Conservation (phyloP, 2,888 invertebrate species). For the Watsonalla binaria region DNA sequence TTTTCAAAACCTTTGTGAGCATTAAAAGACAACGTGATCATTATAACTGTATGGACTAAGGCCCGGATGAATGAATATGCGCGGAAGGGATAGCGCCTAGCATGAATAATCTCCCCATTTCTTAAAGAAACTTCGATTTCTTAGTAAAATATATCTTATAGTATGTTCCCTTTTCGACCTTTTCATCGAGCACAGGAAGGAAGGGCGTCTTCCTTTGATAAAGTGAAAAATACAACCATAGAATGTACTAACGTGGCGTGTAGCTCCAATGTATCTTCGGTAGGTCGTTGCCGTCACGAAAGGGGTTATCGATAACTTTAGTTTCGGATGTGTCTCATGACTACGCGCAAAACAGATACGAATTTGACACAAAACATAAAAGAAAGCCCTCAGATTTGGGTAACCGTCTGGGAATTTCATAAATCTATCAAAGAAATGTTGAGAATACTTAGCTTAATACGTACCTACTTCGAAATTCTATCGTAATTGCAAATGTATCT, state of each 20-base stretch:
- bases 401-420: too few relatives aligned
- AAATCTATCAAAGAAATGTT: too few relatives aligned
- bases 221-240: constrained; percentile 69
- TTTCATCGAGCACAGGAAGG: constrained; percentile 62
- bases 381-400: too few relatives aligned
- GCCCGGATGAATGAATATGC: constrained; percentile 3
- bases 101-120: constrained; percentile 31
- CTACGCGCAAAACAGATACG: neutral
- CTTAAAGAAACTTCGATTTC: constrained; percentile 42
- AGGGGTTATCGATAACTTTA: constrained; percentile 30
- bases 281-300: constrained; percentile 27
- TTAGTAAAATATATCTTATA: constrained; percentile 51
- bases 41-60: too few relatives aligned
- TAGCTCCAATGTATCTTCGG: constrained; percentile 33
- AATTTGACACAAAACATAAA: neutral
- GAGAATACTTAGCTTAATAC: too few relatives aligned
- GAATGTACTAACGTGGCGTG: constrained; percentile 44
- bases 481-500: too few relatives aligned
- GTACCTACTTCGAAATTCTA: too few relatives aligned
- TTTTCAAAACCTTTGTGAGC: too few relatives aligned
- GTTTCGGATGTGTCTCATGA: constrained; percentile 20
- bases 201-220: constrained; percentile 69
- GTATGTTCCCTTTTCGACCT: constrained; percentile 59
- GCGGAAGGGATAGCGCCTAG: constrained; percentile 22
- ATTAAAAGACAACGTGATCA: too few relatives aligned